A percentile compares a stretch with the other conserved stretches of the same genome.
Conservation (phyloP, 2,888 invertebrate genomes). For the Pachydiplax longipennis region DNA sequence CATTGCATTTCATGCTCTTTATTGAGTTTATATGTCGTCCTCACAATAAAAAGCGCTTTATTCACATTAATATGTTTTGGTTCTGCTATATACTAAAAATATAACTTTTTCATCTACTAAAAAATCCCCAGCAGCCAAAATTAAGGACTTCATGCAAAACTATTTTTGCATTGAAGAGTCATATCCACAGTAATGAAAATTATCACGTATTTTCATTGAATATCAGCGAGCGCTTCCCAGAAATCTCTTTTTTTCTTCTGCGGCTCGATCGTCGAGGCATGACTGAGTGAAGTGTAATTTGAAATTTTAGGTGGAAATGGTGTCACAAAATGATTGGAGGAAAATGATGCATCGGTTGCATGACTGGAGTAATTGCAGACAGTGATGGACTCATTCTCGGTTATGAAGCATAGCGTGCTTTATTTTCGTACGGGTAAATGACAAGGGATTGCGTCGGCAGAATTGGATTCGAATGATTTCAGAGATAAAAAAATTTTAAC, state of each 20-base stretch:
- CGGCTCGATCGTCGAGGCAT: not conserved
- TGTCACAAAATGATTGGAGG: conserved; percentile 35
- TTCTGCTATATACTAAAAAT: not conserved
- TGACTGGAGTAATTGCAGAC: conserved; percentile 41
- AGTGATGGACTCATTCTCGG: conserved; percentile 14
- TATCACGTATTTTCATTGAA: conserved; percentile 15
- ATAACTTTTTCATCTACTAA: not conserved
- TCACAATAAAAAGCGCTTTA: not conserved
- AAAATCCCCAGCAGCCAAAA: no score
- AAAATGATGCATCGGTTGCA: conserved; percentile 35
- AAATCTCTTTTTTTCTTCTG: not conserved
- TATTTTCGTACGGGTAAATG: conserved; percentile 3
- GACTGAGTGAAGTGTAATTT: conserved; percentile 26
- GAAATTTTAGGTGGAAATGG: conserved; percentile 16
- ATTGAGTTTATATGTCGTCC: no score
- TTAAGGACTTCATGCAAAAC: no score
- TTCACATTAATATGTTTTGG: not conserved
- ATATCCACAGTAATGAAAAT: not conserved
- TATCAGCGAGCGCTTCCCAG: not conserved
- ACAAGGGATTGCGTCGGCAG: conserved; percentile 1
- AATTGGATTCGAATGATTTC: not conserved
- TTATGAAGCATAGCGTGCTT: not conserved
- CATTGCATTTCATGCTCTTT: no score
- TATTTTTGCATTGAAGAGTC: no score
- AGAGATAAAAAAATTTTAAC: no score